These are phyloP conservation scores for Tanytarsus gracilentus DNA, from an alignment of 2,888 invertebrate genomes.

Conservation along the genomic window DNA sequence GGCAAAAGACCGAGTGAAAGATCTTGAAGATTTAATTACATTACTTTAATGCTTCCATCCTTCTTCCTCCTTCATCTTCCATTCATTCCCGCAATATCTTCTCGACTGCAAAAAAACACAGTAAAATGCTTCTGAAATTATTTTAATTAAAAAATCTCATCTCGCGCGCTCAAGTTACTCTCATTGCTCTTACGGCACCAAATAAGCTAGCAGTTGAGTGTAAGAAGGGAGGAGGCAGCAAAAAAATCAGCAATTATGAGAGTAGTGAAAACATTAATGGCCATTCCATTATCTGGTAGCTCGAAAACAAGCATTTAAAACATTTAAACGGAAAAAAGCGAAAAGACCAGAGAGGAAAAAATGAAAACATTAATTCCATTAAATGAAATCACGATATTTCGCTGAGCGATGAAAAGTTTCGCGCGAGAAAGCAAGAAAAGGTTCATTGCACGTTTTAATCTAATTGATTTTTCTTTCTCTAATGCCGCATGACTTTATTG, in stretches of 20 bases:
- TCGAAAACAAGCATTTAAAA: background rate
- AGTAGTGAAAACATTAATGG: background rate
- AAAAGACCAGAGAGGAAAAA: background rate
- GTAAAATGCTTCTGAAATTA: background rate
- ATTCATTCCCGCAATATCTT: no score
- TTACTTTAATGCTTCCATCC: background rate
- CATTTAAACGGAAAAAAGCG: background rate
- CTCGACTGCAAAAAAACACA: background rate
- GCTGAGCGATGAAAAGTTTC: no score
- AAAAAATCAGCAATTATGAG: background rate
- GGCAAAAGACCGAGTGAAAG: background rate
- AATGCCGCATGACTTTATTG: no score
- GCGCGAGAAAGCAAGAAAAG: background rate
- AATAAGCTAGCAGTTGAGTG: no score
- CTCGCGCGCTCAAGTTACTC: no score
- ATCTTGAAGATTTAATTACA: conserved; percentile 10
- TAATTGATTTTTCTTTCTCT: no score
- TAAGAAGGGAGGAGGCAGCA: background rate
- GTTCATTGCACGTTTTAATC: conserved; percentile 9
- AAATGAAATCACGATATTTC: conserved; percentile 1
- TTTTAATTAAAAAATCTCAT: conserved; percentile 10
- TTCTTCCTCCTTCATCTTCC: background rate
- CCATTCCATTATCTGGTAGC: conserved; percentile 5
- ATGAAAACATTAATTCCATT: background rate
- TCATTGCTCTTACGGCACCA: no score